Base-by-base conservation (phyloP, 2,888 invertebrate genomes). In the Sclerodermus sp. region DNA sequence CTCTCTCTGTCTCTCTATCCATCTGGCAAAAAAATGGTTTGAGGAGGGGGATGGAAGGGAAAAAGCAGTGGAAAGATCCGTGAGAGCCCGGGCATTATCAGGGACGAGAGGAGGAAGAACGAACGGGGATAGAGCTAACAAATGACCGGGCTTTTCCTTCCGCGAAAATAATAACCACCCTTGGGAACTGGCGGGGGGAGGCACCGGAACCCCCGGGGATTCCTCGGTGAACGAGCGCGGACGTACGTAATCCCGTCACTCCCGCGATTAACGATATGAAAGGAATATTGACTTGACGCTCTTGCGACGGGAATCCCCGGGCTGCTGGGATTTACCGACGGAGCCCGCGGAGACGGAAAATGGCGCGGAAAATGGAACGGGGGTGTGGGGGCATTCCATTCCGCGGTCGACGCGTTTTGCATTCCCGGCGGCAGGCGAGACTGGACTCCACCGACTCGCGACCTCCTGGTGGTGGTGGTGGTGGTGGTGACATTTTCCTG, bases 221-320 rank as follows among this genome's bases (percentile, higher is more conserved):
- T 55, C 56, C 53, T 34, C 18, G 53, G 42, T 51, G 60, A 62
- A 60, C 54, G 55, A 62, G 16, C 54, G 45, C 44, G 53, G 37
- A 49, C 56, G 54, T 58, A 23, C 51, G 52, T 62, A 62, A 63
- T 55, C 56, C 51, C 52, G 51, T 57, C 56, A 49, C 51, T 55
- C 41, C 40, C 52, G 55, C 56, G 34, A 51, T 63, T 63, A 63
- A 63, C 55, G 53, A 57, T 62, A 60, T 47, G 62, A 60, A 60
- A 58, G 53, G 62, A 53, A 63, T 63, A 63, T 63, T 55, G 62
- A 63, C 60, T 63, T 51, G 47, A 52, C 55, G 53, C 54, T 58
- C 51, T 58, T 52, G 18, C 39, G 49, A 37, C 52, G 38, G 32
- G 37, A 42, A 40, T 16, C 15, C 14, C 42, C 37, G 49, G 40